Evolutionary conservation across 2,797 vertebrate genomes (phyloP).

Genomic region (Notolabrus celidotus): DNA sequence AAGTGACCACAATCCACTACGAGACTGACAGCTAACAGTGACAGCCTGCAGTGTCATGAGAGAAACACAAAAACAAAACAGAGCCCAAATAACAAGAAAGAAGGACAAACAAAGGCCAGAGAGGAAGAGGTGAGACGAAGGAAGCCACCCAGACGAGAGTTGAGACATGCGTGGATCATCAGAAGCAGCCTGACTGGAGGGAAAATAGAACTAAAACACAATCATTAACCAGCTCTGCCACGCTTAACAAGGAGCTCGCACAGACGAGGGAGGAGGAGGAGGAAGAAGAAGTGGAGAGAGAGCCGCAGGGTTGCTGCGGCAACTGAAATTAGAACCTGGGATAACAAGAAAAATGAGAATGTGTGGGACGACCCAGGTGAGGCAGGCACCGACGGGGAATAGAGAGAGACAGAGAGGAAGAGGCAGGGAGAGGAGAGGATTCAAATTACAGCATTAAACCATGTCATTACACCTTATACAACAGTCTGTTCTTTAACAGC

Average conservation of each 20-base stretch:
- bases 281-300: conserved; percentile 28
- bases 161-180: conserved; percentile 14
- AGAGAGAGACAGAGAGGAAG: conserved; percentile 19
- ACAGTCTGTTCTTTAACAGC: conserved; percentile 21
- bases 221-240: conserved; percentile 65
- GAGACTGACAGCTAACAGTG: conserved; percentile 22
- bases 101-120: not conserved
- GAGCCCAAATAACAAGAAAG: conserved; percentile 8
- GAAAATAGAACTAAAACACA: conserved; percentile 63
- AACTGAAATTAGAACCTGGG: conserved; percentile 75
- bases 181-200: conserved; percentile 19
- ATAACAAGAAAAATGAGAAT: conserved; percentile 64
- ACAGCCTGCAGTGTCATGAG: conserved; percentile 8
- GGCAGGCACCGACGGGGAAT: conserved; percentile 29
- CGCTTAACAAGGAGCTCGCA: conserved; percentile 63
- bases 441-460: not conserved
- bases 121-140: conserved; percentile 22
- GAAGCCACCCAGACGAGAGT: conserved; percentile 21
- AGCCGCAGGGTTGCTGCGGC: conserved; percentile 70
- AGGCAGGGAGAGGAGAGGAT: conserved; percentile 29
- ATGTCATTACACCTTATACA: not conserved
- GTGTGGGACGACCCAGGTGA: conserved; percentile 69
- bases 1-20: conserved; percentile 47
- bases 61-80: conserved; percentile 22
- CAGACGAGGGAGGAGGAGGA: conserved; percentile 39